phyloP scores from a whole-genome alignment of 2,113 vertebrate genomes.

The Myotis davidii region DNA sequence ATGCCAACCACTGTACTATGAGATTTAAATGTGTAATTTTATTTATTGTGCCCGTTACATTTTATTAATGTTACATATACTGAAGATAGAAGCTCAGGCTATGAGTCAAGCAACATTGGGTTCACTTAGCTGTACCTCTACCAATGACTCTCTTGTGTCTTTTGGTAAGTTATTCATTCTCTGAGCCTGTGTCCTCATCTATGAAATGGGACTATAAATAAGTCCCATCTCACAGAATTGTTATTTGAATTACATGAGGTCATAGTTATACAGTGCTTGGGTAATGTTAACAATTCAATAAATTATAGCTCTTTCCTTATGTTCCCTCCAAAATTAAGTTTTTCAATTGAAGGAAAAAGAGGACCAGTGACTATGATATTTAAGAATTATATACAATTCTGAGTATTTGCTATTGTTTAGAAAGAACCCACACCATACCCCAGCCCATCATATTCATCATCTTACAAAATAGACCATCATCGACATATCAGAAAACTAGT shows the following conservation, averaged over 20 bases:
- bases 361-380: background rate
- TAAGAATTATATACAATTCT: background rate
- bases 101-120: rapidly evolving
- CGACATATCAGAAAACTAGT: background rate
- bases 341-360: background rate
- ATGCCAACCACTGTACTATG: background rate
- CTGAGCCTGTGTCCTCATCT: background rate
- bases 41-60: background rate
- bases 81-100: background rate
- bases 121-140: background rate
- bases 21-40: background rate
- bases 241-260: background rate
- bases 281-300: background rate
- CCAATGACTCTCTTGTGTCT: background rate
- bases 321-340: background rate
- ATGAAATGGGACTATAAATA: background rate
- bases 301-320: background rate
- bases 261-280: background rate
- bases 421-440: background rate
- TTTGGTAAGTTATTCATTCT: background rate
- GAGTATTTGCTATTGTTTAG: background rate
- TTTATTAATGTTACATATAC: background rate
- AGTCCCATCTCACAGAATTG: background rate
- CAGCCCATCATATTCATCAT: background rate
- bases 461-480: background rate